phyloP scores from a whole-genome alignment of 2,888 invertebrate species.

The Meta bourneti region DNA sequence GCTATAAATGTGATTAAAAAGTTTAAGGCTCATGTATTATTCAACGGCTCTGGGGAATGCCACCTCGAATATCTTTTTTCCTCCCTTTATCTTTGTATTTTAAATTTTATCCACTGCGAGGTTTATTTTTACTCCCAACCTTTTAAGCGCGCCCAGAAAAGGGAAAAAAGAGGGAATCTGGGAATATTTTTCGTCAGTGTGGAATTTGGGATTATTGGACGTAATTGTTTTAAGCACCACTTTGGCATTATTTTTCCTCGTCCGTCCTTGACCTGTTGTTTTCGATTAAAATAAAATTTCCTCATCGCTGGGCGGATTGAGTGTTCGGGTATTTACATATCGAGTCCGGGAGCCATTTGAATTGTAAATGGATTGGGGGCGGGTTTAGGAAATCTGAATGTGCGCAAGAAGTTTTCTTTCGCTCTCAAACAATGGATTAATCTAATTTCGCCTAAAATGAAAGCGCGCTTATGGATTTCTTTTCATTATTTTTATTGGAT shows the following conservation, averaged over 20 bases:
- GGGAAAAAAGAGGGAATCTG: not conserved
- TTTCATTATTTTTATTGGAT: not conserved
- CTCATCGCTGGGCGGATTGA: not conserved
- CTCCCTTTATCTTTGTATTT: constrained; percentile 68
- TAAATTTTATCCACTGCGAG: constrained; percentile 70
- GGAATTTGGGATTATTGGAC: constrained; percentile 68
- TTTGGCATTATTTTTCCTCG: constrained; percentile 44
- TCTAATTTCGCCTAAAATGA: not conserved
- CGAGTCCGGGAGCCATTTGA: constrained; percentile 18
- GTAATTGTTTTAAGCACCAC: constrained; percentile 68
- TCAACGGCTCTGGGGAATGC: constrained; percentile 71
- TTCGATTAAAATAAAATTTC: constrained; percentile 40
- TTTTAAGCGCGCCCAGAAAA: constrained; percentile 54
- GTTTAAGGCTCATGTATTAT: constrained; percentile 76
- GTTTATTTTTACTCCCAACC: constrained; percentile 69
- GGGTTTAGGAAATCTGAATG: not conserved
- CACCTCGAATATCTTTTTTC: constrained; percentile 71
- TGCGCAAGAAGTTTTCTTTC: too few species aligned
- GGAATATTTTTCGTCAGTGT: constrained; percentile 7
- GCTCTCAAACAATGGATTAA: too few species aligned
- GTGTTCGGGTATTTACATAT: constrained; percentile 43
- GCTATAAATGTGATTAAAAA: constrained; percentile 77
- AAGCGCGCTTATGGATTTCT: not conserved
- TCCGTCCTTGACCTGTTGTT: constrained; percentile 44
- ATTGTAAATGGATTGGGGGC: constrained; percentile 37